Evolutionary conservation across 92 coral and sea anemone species (phyloP), one percentile per base, ranked within the genome.

Genomic region (Bergia puertoricense): DNA sequence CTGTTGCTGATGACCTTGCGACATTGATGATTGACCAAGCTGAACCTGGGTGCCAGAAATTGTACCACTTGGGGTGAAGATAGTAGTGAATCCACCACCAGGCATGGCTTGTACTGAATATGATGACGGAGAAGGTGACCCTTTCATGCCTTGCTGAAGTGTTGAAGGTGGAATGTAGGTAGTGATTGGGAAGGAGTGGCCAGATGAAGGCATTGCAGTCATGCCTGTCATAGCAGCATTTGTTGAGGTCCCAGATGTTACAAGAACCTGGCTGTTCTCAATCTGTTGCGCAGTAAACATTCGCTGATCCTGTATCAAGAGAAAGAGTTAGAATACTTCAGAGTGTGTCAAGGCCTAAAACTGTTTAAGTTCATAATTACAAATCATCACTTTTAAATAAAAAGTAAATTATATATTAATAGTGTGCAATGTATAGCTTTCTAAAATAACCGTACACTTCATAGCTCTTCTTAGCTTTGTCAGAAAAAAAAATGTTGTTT

Each of bases 51-150:
- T 54, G 72, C 93, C 93, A 43, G 92, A 91, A 15, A 94, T 73
- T 18, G 93, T 89, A 5, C 96, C 92, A 65, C 97, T 97, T 9
- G 99, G 98, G 7, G 98, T 94, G 85, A 97, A 97, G 80, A 97
- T 97, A 8, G 99, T 97, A 0, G 99, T 96, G 62, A 93, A 96
- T 0, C 96, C 95, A 18, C 98, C 99, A 0, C 99, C 99, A 1
- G 97, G 99, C 97, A 97, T 93, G 37, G 98, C 94, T 90, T 97
- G 99, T 37, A 97, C 99, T 36, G 98, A 94, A 74, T 94, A 96
- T 0, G 99, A 97, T 7, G 96, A 91, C 20, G 91, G 94, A 51
- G 92, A 85, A 2, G 92, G 85, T 1, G 93, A 82, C 30, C 93
- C 77, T 78, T 95, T 95, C 62, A 91, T 95, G 67, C 90, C 92